A percentile compares a stretch with the other conserved stretches of the same genome.
phyloP scores from a whole-genome alignment of 2,113 vertebrate species.

The Probosciger aterrimus region DNA sequence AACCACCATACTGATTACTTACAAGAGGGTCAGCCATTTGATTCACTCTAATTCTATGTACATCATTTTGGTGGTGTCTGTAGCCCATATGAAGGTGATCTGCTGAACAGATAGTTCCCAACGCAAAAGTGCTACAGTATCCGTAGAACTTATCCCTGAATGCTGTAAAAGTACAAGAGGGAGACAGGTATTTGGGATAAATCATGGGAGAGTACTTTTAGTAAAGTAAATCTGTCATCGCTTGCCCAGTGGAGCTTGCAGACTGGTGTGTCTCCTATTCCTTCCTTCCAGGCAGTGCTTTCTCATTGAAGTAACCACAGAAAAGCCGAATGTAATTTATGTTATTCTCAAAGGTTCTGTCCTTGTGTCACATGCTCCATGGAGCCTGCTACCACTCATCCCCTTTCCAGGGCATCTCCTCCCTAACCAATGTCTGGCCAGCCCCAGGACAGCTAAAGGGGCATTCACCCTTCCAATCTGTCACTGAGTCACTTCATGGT shows the following conservation, averaged over 20 bases:
- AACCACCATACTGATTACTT: not conserved
- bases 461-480: not conserved
- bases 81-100: not conserved
- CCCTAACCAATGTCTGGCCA: not conserved
- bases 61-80: not conserved
- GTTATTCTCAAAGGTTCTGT: not conserved
- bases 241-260: not conserved
- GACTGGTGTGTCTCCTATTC: not conserved
- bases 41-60: not conserved
- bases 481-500: not conserved
- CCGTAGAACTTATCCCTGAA: not conserved
- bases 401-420: not conserved
- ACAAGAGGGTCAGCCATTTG: not conserved
- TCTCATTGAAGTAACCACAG: not conserved
- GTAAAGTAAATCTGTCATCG: not conserved
- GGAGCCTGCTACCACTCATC: accelerated
- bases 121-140: not conserved
- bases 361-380: not conserved
- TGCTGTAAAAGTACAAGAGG: not conserved
- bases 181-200: not conserved
- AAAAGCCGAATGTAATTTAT: not conserved
- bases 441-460: not conserved
- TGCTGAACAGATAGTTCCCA: not conserved
- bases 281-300: not conserved
- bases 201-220: not conserved